Base-by-base conservation (phyloP, 1,140 invertebrate species). In the Campodea augens region DNA sequence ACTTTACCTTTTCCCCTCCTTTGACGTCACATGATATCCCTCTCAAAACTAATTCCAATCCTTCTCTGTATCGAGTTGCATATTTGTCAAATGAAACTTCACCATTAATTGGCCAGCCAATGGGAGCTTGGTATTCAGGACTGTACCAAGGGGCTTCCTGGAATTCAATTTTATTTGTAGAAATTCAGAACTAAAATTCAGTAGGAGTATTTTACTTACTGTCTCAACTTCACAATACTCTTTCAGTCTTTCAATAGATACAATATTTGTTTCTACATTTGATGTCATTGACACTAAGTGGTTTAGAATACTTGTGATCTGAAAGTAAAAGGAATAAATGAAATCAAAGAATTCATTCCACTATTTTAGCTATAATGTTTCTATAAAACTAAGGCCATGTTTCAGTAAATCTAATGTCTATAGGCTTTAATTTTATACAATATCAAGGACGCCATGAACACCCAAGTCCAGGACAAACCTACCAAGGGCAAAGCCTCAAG, bases 181-280 rank as follows among this genome's bases (percentile, higher is more conserved):
- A n/a, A n/a, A n/a, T n/a, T n/a, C n/a, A n/a, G n/a, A n/a, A n/a
- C n/a, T n/a, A n/a, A n/a, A n/a, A n/a, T n/a, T n/a, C n/a, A n/a
- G n/a, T n/a, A n/a, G n/a, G n/a, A n/a, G n/a, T n/a, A n/a, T 19
- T 41, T 20, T 38, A 24, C 38, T 22, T 51, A 57, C 55, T 41
- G 54, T 51, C 3, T 58, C 57, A 3, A 61, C 64, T 50, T 70
- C 62, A 18, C 67, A 60, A 55, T 77, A 77, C 53, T 77, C 73
- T 47, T 67, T 65, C 5, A 77, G 62, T 56, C 74, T 58, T 54
- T 77, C 74, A 21, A 78, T 72, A 38, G 70, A 63, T 3, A 78
- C 73, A 45, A 76, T 72, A 54, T 77, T 75, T 0, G 71, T 73
- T 55, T 77, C 75, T 32, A 77, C 54, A 45, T 76, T 72, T 43